Conservation (phyloP, 2,113 vertebrate species). For the Lycocorax pyrrhopterus region DNA sequence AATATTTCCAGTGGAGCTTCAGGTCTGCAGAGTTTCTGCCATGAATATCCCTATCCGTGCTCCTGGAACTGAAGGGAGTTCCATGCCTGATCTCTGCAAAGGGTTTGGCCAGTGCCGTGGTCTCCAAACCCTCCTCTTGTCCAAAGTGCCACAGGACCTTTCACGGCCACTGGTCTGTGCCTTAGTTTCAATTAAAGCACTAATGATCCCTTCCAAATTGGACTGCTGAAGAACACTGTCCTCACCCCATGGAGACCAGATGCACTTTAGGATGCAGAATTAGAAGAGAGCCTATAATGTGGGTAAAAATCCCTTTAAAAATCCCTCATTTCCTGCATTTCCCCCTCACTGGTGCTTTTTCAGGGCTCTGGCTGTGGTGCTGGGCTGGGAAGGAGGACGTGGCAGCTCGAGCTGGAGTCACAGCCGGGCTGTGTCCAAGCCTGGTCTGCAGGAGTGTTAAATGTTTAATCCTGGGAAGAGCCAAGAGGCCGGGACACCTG, state of each 20-base stretch:
- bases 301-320: background rate
- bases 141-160: background rate
- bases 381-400: background rate
- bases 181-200: background rate
- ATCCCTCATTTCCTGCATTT: background rate
- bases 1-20: background rate
- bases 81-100: background rate
- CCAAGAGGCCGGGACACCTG: background rate
- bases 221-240: background rate
- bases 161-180: background rate
- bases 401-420: accelerated
- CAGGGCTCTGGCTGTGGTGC: background rate
- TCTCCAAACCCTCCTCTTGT: background rate
- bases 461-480: background rate
- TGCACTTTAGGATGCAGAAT: background rate
- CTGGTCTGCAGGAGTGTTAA: background rate
- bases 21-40: background rate
- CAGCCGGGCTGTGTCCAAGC: background rate
- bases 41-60: accelerated
- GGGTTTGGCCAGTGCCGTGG: background rate
- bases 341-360: background rate
- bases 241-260: background rate
- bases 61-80: background rate
- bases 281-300: background rate
- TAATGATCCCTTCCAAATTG: background rate